Evolutionary conservation across 2,888 invertebrate species (phyloP), one percentile per base, ranked within the genome.

Genomic region (Acanthacorydalis orientalis): DNA sequence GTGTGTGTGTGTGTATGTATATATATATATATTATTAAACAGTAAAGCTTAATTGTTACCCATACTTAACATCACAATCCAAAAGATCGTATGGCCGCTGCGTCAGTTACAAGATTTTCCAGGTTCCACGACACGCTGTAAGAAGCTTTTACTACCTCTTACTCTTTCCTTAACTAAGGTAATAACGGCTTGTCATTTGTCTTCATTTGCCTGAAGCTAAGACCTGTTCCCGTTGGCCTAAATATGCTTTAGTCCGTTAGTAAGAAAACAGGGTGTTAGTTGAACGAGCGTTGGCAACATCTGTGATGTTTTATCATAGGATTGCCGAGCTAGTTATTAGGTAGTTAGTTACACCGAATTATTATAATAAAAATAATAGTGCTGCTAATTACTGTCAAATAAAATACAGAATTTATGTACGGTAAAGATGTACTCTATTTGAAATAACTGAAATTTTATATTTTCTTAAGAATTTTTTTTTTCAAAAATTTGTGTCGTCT

Each of bases 141-240:
- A 23, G 23, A 23, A 23, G 23, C 23, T 23, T 23, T 23, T 23
- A 23, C 23, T 23, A 23, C 23, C 23, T 23, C 23, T 6, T 23
- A 23, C 23, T 23, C 23, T 2, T 23, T 35, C 32, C 46, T 60
- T 59, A 60, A 62, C 63, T 60, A 60, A 64, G 63, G 64, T 63
- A 64, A 64, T 64, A 64, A 64, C 59, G 62, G 39, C 58, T 58
- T 56, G 59, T 60, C 62, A 61, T 64, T 63, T 62, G 62, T 64
- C 64, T 64, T 64, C 61, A 64, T 64, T 64, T 64, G 62, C 63
- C 59, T 44, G 44, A 11, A 15, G 39, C 16, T 39, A 16, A 37
- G 12, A 37, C n/a, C 39, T 14, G 15, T 39, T 14, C 39, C 16
- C 16, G 14, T 39, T 15, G 39, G 39, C 16, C 39, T 23, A 23